Evolutionary conservation across 1,140 invertebrate genomes (phyloP).

Genomic region (Teleopsis dalmanni): DNA sequence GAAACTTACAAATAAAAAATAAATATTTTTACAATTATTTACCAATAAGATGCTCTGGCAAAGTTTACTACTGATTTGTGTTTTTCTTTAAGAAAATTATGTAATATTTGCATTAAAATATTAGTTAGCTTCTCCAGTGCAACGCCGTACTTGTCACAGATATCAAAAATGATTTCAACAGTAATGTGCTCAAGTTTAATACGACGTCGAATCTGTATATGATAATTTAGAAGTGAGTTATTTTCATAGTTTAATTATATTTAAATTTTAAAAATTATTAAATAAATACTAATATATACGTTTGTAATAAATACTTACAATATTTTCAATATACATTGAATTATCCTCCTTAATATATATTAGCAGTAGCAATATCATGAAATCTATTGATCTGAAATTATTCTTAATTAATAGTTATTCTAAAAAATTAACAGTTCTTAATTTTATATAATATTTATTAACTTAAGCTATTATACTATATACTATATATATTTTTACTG

Average conservation of each 20-base stretch:
- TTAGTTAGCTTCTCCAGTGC: conserved; percentile 41
- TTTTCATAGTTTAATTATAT: not conserved
- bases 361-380: conserved; percentile 43
- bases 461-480: no score
- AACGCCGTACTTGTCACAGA: conserved; percentile 36
- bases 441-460: no score
- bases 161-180: conserved; percentile 36
- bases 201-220: conserved; percentile 29
- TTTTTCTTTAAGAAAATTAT: conserved; percentile 37
- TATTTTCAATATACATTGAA: conserved; percentile 39
- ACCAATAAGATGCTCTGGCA: conserved; percentile 30
- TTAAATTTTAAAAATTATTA: not conserved
- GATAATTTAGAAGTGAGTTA: not conserved
- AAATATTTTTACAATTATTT: conserved; percentile 1
- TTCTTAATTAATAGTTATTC: conserved; percentile 15
- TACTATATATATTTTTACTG: no score
- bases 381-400: conserved; percentile 43
- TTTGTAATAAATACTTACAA: conserved; percentile 42
- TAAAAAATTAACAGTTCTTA: no score
- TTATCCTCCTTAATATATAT: conserved; percentile 40
- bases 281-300: no score
- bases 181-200: conserved; percentile 43
- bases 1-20: not conserved
- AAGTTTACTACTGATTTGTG: conserved; percentile 29
- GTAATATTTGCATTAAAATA: conserved; percentile 41